Percentiles rank a stretch among this genome's conserved stretches.
Evolutionary conservation across 2,113 vertebrate genomes (phyloP).

Genomic region (Uropsilus gracilis): DNA sequence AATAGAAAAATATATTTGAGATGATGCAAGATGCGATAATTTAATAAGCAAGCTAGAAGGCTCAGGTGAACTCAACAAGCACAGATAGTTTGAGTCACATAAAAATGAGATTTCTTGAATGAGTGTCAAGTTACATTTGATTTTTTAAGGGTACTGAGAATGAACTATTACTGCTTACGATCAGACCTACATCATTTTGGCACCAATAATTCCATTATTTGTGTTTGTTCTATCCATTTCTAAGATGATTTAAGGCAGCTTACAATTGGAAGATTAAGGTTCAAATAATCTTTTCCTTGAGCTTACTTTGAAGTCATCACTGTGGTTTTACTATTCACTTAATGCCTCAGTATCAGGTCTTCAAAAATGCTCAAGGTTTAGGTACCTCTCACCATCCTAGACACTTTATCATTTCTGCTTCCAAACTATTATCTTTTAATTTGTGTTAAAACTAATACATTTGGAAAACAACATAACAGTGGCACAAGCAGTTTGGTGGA

Average conservation of each 20-base stretch:
- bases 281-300: not conserved
- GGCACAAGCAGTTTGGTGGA: no score
- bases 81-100: not conserved
- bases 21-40: not conserved
- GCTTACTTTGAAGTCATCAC: not conserved
- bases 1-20: not conserved
- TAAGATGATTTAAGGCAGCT: not conserved
- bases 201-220: not conserved
- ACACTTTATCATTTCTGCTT: not conserved
- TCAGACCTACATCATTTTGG: not conserved
- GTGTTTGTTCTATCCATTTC: not conserved
- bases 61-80: not conserved
- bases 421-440: not conserved
- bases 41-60: not conserved
- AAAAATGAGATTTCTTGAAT: not conserved
- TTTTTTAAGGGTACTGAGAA: not conserved
- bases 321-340: no score
- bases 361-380: not conserved
- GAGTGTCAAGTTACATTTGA: not conserved
- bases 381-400: not conserved
- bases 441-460: not conserved
- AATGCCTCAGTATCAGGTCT: rapidly evolving
- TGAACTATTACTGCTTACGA: not conserved
- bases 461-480: not conserved
- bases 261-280: not conserved